A percentile compares a stretch with the other conserved stretches of the same genome.
phyloP scores from a whole-genome alignment of 2,113 vertebrate species.

The Gymnogyps californianus region DNA sequence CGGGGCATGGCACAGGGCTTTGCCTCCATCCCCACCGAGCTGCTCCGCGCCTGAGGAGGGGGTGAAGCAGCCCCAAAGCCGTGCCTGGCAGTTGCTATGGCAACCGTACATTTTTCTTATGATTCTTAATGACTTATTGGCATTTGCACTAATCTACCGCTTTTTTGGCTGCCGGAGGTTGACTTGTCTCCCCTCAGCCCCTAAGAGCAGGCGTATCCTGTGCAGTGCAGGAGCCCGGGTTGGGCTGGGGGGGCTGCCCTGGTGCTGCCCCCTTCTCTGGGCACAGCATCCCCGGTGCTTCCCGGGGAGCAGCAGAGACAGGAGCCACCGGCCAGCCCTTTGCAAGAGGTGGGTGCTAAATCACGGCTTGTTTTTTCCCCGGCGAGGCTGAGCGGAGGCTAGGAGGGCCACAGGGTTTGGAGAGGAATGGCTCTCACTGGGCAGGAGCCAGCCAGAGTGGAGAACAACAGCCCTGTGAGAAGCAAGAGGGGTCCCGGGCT shows the following conservation, averaged over 20 bases:
- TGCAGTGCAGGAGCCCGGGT: rapidly evolving
- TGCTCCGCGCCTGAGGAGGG: not conserved
- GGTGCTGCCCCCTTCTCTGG: not conserved
- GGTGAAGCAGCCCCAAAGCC: slow-evolving; percentile 38
- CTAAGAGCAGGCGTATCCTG: not conserved
- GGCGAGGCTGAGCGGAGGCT: not conserved
- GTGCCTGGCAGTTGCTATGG: slow-evolving; percentile 56
- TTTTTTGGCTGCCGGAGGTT: not conserved
- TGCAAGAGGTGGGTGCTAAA: not conserved
- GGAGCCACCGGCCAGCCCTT: not conserved
- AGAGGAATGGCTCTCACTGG: not conserved
- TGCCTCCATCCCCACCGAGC: not conserved
- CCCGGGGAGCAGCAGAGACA: not conserved
- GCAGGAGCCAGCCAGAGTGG: not conserved
- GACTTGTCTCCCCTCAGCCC: not conserved
- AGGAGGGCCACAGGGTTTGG: not conserved
- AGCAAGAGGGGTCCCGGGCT: not conserved
- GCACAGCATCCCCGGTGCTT: not conserved
- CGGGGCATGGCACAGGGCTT: not conserved
- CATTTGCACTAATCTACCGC: not conserved
- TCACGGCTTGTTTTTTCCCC: not conserved
- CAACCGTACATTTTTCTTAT: slow-evolving; percentile 58
- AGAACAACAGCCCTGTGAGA: not conserved
- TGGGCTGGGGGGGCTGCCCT: not conserved
- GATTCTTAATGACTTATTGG: slow-evolving; percentile 57